Conservation (phyloP, 2,888 invertebrate species). For the Drosophila kambysellisi region DNA sequence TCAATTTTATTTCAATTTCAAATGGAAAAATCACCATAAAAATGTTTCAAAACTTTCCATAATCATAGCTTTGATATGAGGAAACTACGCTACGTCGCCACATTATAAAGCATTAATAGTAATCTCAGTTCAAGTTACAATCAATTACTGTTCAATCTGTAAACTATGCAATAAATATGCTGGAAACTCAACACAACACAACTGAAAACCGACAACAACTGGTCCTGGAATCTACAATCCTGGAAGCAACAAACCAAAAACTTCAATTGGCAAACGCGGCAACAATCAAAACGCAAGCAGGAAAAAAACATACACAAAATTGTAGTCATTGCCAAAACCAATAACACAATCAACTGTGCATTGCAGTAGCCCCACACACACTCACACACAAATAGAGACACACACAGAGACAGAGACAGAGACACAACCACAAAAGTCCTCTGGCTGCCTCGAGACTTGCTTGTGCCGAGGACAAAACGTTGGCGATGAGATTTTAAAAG, state of each 20-base stretch:
- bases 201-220: neutral
- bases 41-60: neutral
- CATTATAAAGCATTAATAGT: neutral
- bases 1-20: too few relatives aligned
- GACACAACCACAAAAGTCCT: slow-evolving; percentile 38
- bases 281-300: slow-evolving; percentile 55
- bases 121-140: neutral
- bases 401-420: slow-evolving; percentile 26
- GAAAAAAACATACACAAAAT: slow-evolving; percentile 18
- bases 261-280: slow-evolving; percentile 39
- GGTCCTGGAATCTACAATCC: neutral
- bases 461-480: slow-evolving; percentile 70
- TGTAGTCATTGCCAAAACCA: slow-evolving; percentile 76
- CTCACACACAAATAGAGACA: neutral
- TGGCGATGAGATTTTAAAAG: slow-evolving; percentile 80
- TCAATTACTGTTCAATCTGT: slow-evolving; percentile 9
- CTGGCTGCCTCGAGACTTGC: slow-evolving; percentile 70
- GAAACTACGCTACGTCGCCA: accelerated
- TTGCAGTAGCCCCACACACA: slow-evolving; percentile 30
- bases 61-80: neutral
- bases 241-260: slow-evolving; percentile 9
- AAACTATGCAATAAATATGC: too few relatives aligned
- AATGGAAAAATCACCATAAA: too few relatives aligned
- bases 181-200: neutral
- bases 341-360: slow-evolving; percentile 77